phyloP scores from a whole-genome alignment of 2,888 invertebrate genomes.

The Apamea anceps region DNA sequence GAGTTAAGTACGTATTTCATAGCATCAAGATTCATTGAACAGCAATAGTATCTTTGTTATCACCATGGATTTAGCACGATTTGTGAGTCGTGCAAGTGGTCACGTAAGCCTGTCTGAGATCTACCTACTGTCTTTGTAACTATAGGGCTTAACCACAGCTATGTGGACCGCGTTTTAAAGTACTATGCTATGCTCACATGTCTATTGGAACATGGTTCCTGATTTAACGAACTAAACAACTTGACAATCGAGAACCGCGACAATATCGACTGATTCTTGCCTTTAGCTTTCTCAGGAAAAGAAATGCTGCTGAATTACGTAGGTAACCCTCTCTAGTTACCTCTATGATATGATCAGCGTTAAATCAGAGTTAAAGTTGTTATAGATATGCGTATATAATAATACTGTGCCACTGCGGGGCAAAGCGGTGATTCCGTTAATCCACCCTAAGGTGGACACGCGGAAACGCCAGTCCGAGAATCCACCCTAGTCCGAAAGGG shows the following conservation, averaged over 20 bases:
- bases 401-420: background rate
- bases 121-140: slow-evolving; percentile 32
- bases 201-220: slow-evolving; percentile 9
- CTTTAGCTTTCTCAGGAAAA: background rate
- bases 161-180: slow-evolving; percentile 27
- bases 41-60: slow-evolving; percentile 49
- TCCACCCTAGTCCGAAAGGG: too few species aligned
- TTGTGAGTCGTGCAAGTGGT: slow-evolving; percentile 61
- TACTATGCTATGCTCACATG: background rate
- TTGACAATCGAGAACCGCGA: background rate
- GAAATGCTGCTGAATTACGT: background rate
- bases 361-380: background rate
- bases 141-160: slow-evolving; percentile 48
- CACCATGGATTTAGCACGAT: slow-evolving; percentile 47
- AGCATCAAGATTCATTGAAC: slow-evolving; percentile 54
- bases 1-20: slow-evolving; percentile 42
- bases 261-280: background rate
- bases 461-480: too few species aligned
- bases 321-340: too few species aligned
- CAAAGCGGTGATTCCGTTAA: background rate
- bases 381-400: background rate
- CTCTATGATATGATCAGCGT: background rate
- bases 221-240: background rate
- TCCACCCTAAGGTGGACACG: background rate
- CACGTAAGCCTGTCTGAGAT: slow-evolving; percentile 64